Conservation (phyloP, 2,888 invertebrate genomes). For the Callimorpha dominula region DNA sequence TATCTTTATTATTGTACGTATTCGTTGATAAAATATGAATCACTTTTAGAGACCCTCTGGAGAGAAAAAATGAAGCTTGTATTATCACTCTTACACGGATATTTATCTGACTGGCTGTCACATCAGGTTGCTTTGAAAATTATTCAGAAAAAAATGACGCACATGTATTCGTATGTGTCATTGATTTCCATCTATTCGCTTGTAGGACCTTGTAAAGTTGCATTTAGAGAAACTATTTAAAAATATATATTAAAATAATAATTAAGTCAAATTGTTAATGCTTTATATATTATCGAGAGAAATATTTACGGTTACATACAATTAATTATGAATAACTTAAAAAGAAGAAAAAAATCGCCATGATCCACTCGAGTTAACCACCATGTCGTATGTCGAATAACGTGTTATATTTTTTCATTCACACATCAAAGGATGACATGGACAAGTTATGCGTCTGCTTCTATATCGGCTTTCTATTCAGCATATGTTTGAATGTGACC, state of each 20-base stretch:
- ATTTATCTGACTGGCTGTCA: constrained; percentile 2
- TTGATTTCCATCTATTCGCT: background rate
- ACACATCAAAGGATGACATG: too few relatives aligned
- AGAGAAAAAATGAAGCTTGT: constrained; percentile 3
- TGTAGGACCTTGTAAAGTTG: background rate
- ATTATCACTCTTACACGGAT: background rate
- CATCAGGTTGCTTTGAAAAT: constrained; percentile 1
- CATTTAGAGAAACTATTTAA: background rate
- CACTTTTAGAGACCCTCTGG: constrained; percentile 1
- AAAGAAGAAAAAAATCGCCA: too few relatives aligned
- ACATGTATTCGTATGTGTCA: background rate
- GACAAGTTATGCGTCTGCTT: too few relatives aligned
- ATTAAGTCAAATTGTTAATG: background rate
- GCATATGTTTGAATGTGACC: too few relatives aligned
- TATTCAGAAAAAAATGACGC: background rate
- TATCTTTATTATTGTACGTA: background rate
- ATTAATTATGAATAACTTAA: background rate
- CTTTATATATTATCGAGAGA: background rate
- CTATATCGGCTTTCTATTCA: too few relatives aligned
- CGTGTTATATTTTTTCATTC: too few relatives aligned
- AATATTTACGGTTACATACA: background rate
- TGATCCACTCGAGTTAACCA: too few relatives aligned
- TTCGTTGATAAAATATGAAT: constrained; percentile 11
- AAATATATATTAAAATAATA: background rate
- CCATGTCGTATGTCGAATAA: too few relatives aligned